Evolutionary conservation across 2,113 vertebrate genomes (phyloP).

Genomic region (Boleophthalmus pectinirostris): DNA sequence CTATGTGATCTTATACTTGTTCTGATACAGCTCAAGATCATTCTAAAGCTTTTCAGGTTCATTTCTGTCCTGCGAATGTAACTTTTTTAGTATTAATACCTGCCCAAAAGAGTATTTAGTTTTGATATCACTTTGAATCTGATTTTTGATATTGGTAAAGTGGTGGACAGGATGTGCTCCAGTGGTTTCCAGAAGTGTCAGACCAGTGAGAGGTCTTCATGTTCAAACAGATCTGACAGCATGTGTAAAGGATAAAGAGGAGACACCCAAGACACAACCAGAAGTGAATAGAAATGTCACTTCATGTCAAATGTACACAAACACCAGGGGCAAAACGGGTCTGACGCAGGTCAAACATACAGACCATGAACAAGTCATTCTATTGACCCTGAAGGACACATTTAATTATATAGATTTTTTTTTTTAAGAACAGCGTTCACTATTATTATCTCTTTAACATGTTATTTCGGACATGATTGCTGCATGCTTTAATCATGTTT

Average conservation of each 20-base stretch:
- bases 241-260: conserved; percentile 7
- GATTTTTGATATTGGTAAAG: too few species aligned
- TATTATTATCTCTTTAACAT: too few species aligned
- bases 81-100: too few species aligned
- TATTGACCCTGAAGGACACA: not conserved
- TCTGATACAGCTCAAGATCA: too few species aligned
- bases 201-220: not conserved
- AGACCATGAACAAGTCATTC: conserved; percentile 3
- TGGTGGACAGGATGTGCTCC: not conserved
- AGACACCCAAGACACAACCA: not conserved
- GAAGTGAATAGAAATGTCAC: not conserved
- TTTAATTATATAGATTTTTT: not conserved
- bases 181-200: not conserved
- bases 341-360: not conserved
- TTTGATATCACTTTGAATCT: too few species aligned
- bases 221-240: not conserved
- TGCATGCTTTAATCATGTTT: too few species aligned
- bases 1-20: too few species aligned
- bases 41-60: too few species aligned
- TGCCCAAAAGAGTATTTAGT: too few species aligned
- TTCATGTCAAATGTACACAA: not conserved
- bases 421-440: too few species aligned
- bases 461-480: not conserved
- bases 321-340: not conserved
- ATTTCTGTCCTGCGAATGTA: too few species aligned